These are phyloP conservation scores for Phoenicopterus ruber DNA, from an alignment of 2,113 vertebrate genomes.

Conservation along the genomic window DNA sequence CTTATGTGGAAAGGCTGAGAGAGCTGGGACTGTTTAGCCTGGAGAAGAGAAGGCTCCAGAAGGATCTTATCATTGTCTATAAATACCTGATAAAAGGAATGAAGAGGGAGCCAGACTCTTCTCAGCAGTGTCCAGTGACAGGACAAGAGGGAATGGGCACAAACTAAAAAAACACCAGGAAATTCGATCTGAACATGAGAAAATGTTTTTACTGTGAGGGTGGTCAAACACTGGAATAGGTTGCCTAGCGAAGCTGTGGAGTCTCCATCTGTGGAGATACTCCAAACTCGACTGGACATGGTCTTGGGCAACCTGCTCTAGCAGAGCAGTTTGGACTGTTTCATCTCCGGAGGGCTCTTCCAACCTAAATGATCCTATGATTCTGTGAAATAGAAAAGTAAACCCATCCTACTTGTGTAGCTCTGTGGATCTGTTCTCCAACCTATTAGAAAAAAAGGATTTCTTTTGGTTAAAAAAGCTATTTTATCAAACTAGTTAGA, in stretches of 20 bases:
- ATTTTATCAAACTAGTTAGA: not conserved
- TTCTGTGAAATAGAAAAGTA: not conserved
- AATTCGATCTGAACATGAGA: fast-evolving
- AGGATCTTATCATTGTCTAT: not conserved
- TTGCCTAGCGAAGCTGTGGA: not conserved
- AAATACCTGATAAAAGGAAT: not conserved
- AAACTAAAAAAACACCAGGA: not conserved
- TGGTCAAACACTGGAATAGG: not conserved
- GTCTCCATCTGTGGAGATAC: not conserved
- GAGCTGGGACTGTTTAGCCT: not conserved
- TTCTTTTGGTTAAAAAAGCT: not conserved
- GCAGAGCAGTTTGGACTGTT: not conserved
- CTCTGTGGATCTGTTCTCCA: not conserved
- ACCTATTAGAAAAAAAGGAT: not conserved
- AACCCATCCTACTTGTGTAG: not conserved
- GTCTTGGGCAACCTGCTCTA: not conserved
- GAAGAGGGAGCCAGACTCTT: not conserved
- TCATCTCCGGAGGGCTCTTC: not conserved
- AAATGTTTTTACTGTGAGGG: not conserved
- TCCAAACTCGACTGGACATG: not conserved
- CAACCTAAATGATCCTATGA: not conserved
- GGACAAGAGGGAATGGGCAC: not conserved
- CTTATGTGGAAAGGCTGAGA: not conserved
- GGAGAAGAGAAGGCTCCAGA: not conserved
- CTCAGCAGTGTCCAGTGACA: not conserved